These are phyloP conservation scores for Montipora capricornis DNA, from an alignment of 64 coral and sea anemone species.

Conservation along the genomic window DNA sequence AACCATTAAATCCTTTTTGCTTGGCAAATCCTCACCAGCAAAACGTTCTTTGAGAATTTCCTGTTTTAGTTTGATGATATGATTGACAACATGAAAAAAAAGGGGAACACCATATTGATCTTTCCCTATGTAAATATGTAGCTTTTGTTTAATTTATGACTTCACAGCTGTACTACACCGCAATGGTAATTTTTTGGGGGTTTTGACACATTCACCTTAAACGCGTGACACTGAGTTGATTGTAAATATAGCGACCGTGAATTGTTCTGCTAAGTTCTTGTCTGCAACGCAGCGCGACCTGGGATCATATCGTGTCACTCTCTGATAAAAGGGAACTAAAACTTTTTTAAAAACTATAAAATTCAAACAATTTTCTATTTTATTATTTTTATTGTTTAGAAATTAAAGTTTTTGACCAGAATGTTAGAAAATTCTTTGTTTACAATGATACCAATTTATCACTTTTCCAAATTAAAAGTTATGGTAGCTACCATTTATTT, in stretches of 20 bases:
- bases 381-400: not conserved
- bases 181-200: constrained; percentile 29
- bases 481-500: too few species aligned
- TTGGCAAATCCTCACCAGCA: not conserved
- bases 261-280: not conserved
- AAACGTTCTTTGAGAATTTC: not conserved
- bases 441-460: not conserved
- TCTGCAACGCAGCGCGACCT: not conserved
- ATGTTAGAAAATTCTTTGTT: not conserved
- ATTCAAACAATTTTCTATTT: not conserved
- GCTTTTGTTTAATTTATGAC: constrained; percentile 38
- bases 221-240: not conserved
- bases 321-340: not conserved
- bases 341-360: not conserved
- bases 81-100: not conserved
- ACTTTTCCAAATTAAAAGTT: too few species aligned
- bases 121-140: constrained; percentile 2
- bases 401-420: not conserved
- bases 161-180: constrained; percentile 32
- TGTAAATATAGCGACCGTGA: not conserved
- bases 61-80: not conserved
- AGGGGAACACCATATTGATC: not conserved
- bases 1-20: not conserved
- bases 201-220: not conserved
- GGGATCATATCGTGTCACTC: not conserved